Evolutionary conservation across 2,797 vertebrate species (phyloP).

Genomic region (Emydoidea blandingii): DNA sequence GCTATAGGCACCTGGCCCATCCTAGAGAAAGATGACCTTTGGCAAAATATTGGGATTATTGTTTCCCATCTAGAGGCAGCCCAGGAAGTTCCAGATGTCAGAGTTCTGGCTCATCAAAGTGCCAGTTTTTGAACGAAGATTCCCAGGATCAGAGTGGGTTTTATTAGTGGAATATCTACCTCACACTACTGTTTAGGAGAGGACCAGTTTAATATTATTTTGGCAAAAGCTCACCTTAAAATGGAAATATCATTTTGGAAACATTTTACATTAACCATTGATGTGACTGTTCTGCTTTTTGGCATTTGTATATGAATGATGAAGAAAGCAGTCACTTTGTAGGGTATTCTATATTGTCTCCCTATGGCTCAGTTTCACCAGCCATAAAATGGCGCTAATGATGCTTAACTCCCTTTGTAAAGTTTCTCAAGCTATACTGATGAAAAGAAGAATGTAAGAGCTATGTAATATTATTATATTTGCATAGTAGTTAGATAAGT

Average conservation of each 20-base stretch:
- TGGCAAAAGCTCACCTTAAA: not conserved
- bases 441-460: not conserved
- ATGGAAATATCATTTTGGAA: constrained; percentile 9
- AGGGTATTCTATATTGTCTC: not conserved
- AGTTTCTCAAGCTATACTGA: not conserved
- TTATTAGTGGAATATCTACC: constrained; percentile 43
- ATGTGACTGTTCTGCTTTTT: not conserved
- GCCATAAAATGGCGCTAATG: not conserved
- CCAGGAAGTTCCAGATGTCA: constrained; percentile 33
- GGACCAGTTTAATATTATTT: not conserved
- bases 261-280: not conserved
- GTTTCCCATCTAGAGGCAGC: not conserved
- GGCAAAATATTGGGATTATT: not conserved
- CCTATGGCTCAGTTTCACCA: not conserved
- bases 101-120: not conserved
- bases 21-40: not conserved
- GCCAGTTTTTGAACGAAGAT: not conserved
- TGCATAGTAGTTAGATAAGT: not conserved
- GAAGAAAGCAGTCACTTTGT: not conserved
- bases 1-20: not conserved
- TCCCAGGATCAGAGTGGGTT: not conserved
- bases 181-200: constrained; percentile 5
- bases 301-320: not conserved
- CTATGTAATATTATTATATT: not conserved
- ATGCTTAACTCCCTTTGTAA: not conserved